Percentiles rank a stretch among this genome's conserved stretches.
phyloP scores from a whole-genome alignment of 35 echinoderm and acorn worm species.

The Ptychodera flava region DNA sequence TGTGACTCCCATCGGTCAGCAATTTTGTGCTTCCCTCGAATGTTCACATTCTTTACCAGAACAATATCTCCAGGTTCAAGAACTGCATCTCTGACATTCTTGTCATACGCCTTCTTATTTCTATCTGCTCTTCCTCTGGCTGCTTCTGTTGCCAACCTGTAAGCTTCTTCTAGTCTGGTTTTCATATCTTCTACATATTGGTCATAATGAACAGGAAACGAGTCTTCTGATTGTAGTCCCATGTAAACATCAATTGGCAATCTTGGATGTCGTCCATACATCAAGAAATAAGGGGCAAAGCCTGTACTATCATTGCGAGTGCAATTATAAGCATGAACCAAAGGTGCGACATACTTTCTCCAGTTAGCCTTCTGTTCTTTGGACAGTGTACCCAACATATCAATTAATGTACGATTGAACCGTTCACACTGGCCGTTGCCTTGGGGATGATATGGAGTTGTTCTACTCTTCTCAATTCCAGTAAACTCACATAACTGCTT shows the following conservation, averaged over 20 bases:
- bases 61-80: constrained; percentile 45
- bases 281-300: constrained; percentile 37
- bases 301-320: constrained; percentile 37
- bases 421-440: neutral
- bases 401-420: neutral
- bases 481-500: too few relatives aligned
- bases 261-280: constrained; percentile 43
- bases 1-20: constrained; percentile 50
- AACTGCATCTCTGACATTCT: neutral
- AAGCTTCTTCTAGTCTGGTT: constrained; percentile 5
- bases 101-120: too few relatives aligned
- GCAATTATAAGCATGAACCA: constrained; percentile 59
- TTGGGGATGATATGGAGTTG: too few relatives aligned
- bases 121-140: too few relatives aligned
- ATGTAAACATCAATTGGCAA: constrained; percentile 26
- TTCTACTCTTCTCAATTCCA: too few relatives aligned
- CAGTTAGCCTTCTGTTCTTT: constrained; percentile 15
- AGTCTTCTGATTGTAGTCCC: constrained; percentile 22
- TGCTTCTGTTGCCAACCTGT: neutral
- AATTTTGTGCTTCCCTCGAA: too few relatives aligned
- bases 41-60: constrained; percentile 36
- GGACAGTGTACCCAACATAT: neutral
- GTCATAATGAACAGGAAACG: neutral
- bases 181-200: constrained; percentile 30
- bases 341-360: constrained; percentile 13